Evolutionary conservation across 1,140 invertebrate species (phyloP).

Genomic region (Aphaenogaster ashmeadi): DNA sequence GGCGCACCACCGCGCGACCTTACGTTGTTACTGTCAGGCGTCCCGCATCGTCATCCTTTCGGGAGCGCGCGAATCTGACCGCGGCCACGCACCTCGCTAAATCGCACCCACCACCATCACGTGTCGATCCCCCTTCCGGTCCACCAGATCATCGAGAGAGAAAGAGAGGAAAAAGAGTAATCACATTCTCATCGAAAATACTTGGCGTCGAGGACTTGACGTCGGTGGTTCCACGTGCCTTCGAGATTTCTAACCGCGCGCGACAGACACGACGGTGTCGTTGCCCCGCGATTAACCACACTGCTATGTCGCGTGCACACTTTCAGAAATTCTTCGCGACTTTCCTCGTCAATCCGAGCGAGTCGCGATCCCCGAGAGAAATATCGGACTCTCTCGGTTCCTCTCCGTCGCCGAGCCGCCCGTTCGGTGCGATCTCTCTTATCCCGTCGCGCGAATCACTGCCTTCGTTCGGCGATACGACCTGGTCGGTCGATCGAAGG

Average conservation of each 20-base stretch:
- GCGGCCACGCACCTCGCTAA: constrained; percentile 25
- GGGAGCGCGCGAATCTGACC: not conserved
- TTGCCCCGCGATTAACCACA: not conserved
- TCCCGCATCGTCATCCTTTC: constrained; percentile 2
- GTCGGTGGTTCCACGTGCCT: not conserved
- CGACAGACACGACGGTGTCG: constrained; percentile 2
- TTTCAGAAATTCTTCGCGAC: constrained; percentile 29
- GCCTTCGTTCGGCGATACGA: not conserved
- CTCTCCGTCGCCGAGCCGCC: not conserved
- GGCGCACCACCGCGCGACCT: constrained; percentile 12
- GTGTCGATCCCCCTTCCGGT: not conserved
- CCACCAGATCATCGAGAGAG: not conserved
- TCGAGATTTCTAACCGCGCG: not conserved
- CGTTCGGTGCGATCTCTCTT: constrained; percentile 30
- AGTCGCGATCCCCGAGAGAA: not conserved
- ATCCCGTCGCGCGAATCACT: constrained; percentile 53
- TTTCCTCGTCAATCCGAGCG: not conserved
- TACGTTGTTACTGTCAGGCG: constrained; percentile 3
- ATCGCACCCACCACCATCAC: constrained; percentile 22
- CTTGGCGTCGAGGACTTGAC: not conserved
- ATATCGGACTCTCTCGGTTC: not conserved
- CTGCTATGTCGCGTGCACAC: not conserved
- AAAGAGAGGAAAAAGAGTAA: not conserved
- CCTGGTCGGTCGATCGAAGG: not conserved
- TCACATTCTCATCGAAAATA: constrained; percentile 16